Evolutionary conservation across 2,797 vertebrate genomes (phyloP), one percentile per base, ranked within the genome.

Genomic region (Sebastes hopkinsi): DNA sequence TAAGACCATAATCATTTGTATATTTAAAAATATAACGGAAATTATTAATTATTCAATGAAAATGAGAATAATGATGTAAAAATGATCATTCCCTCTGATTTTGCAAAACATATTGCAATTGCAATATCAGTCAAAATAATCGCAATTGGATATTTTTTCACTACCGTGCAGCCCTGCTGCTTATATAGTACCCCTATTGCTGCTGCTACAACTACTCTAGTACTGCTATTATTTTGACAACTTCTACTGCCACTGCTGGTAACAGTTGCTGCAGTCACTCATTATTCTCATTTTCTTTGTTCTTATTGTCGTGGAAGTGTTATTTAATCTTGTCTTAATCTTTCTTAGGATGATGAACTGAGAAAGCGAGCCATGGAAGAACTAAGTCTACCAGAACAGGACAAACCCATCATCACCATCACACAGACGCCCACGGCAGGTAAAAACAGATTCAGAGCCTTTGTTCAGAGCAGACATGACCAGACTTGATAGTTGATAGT

Each of bases 301-400:
- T 56, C 1, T n/a, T 52, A 3, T n/a, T 32, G 13, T 67, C 29
- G 4, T 54, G 12, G 3, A 69, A 32, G 6, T 59, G 18, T 27
- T 9, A 20, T 50, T 20, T 36, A 23, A 38, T 32, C 5, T 32
- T 66, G 6, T 61, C 30, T 2, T 65, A 34, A 8, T 86, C 22
- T 56, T 59, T 4, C 8, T 62, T 34, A 96, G 89, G 94, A 96
- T 22, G 95, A 96, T 59, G 94, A 95, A 30, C 82, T 90, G 75
- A 94, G 92, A 82, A 95, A 93, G 67, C 90, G 84, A 79, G 79
- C 87, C 2, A 77, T 94, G n/a, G 95, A 95, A n/a, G 95, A 96
- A 58, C 87, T 95, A 5, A 68, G 42, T 29, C 68, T 91, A 4
- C 89, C 93, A 12, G 96, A 96, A 77, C 93, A 91, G 52, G 95